phyloP scores from a whole-genome alignment of 1,140 invertebrate genomes.

The Harpegnathos saltator region DNA sequence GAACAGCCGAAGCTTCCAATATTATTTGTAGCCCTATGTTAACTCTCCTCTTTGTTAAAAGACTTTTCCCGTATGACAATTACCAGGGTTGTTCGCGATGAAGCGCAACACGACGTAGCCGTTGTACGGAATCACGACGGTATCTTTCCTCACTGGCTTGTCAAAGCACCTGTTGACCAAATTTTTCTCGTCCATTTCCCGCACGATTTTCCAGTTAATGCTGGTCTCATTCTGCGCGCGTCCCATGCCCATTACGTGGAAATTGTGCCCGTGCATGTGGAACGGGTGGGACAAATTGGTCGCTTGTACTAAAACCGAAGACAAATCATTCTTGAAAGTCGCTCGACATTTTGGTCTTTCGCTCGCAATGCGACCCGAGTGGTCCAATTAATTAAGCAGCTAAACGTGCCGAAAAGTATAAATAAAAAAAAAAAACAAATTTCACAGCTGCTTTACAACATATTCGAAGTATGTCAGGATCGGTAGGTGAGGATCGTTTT shows the following conservation, averaged over 20 bases:
- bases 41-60: background rate
- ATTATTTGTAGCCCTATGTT: too few relatives aligned
- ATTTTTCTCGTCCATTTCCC: conserved; percentile 90
- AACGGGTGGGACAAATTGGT: conserved; percentile 74
- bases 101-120: conserved; percentile 89
- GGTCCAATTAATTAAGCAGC: background rate
- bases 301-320: conserved; percentile 64
- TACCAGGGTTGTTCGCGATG: conserved; percentile 88
- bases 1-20: too few relatives aligned
- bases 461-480: too few relatives aligned
- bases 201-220: conserved; percentile 25
- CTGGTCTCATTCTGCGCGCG: conserved; percentile 17
- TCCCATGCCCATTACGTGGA: conserved; percentile 74
- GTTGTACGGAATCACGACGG: conserved; percentile 88
- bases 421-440: too few relatives aligned
- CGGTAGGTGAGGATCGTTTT: too few relatives aligned
- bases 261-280: conserved; percentile 78
- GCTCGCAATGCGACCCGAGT: background rate
- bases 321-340: background rate
- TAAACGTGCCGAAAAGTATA: background rate
- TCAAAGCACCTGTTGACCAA: conserved; percentile 91
- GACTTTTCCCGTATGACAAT: conserved; percentile 48
- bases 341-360: background rate
- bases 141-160: conserved; percentile 93
- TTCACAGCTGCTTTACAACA: too few relatives aligned